Conservation (phyloP, 2,113 vertebrate species). For the Myiozetetes cayanensis region DNA sequence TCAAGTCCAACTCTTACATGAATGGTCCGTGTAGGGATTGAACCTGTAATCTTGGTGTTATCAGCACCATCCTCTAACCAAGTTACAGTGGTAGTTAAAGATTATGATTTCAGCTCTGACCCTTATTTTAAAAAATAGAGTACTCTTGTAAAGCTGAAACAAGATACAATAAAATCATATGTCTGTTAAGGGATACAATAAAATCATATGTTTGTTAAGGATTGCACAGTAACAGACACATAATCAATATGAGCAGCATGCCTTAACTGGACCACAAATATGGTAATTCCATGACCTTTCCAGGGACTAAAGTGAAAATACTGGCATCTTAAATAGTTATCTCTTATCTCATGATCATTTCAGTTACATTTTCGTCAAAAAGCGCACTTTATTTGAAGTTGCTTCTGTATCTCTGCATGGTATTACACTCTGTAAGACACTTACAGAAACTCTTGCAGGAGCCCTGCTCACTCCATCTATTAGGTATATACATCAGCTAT, state of each 20-base stretch:
- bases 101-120: background rate
- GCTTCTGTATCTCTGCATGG: background rate
- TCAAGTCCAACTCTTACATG: background rate
- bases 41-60: accelerated
- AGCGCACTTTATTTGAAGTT: background rate
- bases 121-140: background rate
- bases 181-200: too few species aligned
- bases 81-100: background rate
- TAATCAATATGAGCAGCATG: background rate
- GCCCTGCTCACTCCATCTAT: background rate
- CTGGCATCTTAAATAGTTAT: background rate
- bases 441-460: background rate
- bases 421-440: background rate
- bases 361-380: background rate
- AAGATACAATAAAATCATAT: background rate
- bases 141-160: background rate
- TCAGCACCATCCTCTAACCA: background rate
- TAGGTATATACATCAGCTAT: background rate
- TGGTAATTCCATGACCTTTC: background rate
- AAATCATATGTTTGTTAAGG: too few species aligned
- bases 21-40: background rate
- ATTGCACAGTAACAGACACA: background rate
- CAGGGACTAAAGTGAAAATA: background rate
- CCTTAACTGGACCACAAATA: background rate
- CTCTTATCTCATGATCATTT: background rate